Evolutionary conservation across 2,113 vertebrate genomes (phyloP).

Genomic region (Willisornis vidua): DNA sequence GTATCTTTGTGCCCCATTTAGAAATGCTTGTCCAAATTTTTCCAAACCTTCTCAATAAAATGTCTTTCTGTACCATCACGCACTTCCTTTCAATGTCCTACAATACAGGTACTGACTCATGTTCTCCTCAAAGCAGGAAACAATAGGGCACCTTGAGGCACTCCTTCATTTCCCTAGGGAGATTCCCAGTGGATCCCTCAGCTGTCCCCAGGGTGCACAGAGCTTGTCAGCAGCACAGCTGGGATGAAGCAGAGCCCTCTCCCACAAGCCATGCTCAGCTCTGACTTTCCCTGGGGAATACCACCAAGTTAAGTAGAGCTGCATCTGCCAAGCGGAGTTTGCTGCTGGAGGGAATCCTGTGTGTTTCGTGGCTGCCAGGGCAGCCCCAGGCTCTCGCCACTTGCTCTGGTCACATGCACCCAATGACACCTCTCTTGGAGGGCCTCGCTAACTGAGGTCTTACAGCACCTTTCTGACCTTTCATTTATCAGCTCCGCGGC

Average conservation of each 20-base stretch:
- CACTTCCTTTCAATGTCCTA: neutral
- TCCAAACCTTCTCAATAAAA: neutral
- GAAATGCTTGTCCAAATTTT: neutral
- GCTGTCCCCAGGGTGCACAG: neutral
- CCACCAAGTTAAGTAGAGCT: accelerated
- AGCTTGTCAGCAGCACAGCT: neutral
- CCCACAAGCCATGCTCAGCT: neutral
- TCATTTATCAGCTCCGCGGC: neutral
- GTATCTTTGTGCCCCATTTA: neutral
- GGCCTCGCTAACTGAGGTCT: accelerated
- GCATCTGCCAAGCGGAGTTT: neutral
- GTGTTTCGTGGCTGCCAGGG: accelerated
- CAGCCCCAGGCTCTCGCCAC: neutral
- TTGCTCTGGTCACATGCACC: accelerated
- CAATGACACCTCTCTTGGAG: neutral
- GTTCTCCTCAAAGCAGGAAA: neutral
- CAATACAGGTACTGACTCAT: neutral
- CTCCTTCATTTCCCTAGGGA: neutral
- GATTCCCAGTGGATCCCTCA: accelerated
- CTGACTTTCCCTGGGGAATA: neutral
- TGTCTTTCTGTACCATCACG: neutral
- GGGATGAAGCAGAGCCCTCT: neutral
- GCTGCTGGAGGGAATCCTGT: accelerated
- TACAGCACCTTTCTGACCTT: neutral
- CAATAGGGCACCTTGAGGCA: accelerated